A percentile compares a stretch with the other conserved stretches of the same genome.
These are phyloP conservation scores for Macrophya annulata DNA, from an alignment of 2,888 invertebrate species.

Conservation along the genomic window DNA sequence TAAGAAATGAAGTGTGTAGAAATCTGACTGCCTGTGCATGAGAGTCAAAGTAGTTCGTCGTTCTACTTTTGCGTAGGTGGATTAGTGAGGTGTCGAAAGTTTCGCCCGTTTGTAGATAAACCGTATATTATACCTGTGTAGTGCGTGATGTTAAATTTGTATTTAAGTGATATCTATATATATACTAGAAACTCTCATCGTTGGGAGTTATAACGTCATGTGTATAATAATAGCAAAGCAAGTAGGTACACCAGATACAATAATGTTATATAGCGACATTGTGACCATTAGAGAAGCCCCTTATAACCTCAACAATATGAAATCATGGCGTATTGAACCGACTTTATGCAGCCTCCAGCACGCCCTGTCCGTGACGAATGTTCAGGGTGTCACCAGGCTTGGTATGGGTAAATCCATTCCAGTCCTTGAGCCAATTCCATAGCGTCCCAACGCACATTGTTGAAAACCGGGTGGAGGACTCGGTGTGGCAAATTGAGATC, in stretches of 20 bases:
- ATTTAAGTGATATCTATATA: background rate
- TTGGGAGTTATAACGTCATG: conserved; percentile 24
- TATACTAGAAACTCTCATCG: background rate
- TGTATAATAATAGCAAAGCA: background rate
- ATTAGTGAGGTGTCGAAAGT: background rate
- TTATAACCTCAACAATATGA: conserved; percentile 52
- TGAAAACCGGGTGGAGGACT: conserved; percentile 47
- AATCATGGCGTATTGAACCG: conserved; percentile 55
- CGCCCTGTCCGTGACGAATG: conserved; percentile 62
- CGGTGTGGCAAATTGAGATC: conserved; percentile 55
- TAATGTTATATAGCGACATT: conserved; percentile 42
- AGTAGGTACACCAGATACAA: conserved; percentile 1
- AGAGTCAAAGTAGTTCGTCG: background rate
- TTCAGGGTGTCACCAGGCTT: conserved; percentile 58
- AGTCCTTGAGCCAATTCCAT: conserved; percentile 9
- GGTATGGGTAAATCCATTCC: conserved; percentile 36
- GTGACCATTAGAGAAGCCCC: conserved; percentile 44
- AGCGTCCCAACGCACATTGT: conserved; percentile 32
- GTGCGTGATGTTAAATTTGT: background rate
- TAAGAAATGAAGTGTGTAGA: background rate
- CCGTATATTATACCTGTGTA: background rate
- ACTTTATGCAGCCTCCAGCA: conserved; percentile 48
- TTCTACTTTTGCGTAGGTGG: conserved; percentile 11
- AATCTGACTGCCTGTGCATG: background rate
- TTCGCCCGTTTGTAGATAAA: background rate